Conservation (phyloP, 2,113 vertebrate species). For the Rhizomys pruinosus region DNA sequence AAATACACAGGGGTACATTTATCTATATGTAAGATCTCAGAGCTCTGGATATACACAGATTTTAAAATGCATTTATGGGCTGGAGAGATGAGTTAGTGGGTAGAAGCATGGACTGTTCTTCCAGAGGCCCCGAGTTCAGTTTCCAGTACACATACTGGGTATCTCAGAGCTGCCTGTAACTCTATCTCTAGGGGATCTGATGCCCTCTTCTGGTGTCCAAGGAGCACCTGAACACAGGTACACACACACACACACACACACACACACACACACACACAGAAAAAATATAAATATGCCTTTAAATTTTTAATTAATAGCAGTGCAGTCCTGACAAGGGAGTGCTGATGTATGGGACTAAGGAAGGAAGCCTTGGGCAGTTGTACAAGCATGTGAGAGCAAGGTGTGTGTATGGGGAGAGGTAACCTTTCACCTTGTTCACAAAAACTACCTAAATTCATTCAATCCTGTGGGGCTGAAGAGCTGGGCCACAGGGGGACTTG, state of each 20-base stretch:
- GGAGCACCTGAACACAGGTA: too few species aligned
- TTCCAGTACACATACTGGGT: too few species aligned
- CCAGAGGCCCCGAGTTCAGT: too few species aligned
- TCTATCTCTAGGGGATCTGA: too few species aligned
- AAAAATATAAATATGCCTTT: too few species aligned
- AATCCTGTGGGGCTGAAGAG: neutral
- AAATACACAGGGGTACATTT: neutral
- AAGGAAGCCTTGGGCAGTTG: neutral
- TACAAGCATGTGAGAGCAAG: neutral
- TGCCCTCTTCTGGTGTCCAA: too few species aligned
- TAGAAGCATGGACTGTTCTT: too few species aligned
- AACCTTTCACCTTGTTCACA: neutral
- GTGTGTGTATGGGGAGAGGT: neutral
- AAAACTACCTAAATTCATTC: neutral
- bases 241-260: too few species aligned
- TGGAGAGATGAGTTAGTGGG: too few species aligned
- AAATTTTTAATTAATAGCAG: neutral
- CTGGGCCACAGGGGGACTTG: neutral
- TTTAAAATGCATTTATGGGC: neutral
- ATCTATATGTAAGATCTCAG: neutral
- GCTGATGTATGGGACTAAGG: neutral
- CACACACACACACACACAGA: too few species aligned
- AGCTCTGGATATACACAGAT: neutral
- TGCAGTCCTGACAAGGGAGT: neutral
- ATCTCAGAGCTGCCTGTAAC: too few species aligned